Base-by-base conservation (phyloP, 2,888 invertebrate genomes). In the Cantharis rustica region DNA sequence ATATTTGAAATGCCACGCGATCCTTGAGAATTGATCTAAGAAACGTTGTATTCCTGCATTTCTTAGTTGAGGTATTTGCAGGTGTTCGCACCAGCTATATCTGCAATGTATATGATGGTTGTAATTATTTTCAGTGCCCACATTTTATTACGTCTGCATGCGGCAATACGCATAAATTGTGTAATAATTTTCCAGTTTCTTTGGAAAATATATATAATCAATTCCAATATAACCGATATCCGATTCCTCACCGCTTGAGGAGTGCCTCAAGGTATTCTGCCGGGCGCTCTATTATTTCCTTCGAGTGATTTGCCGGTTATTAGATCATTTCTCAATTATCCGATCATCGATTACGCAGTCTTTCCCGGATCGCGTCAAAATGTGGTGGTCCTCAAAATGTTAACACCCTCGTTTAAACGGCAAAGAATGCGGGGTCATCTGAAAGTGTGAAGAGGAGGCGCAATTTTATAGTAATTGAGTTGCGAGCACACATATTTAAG, bases 401-500 rank as follows among this genome's bases (percentile, higher is more conserved):
- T 13, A 31, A 13, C 13, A 31, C 11, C 31, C 31, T 31, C 11
- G 3, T 27, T 31, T 4, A 4, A 13, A 31, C 3, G 13, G 0
- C 11, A 2, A 31, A 31, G 4, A 13, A 11, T 31, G 31, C 11
- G 31, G 31, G 31, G 31, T 31, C 31, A 31, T 13, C 31, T 15
- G 13, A 66, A 23, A 66, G 9, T 1, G n/a, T 23, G 16, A 17
- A 17, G 20, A 64, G 20, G 23, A 20, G 13, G n/a, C 16, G 9
- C 64, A 66, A 66, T 16, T 72, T 70, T 16, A 64, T 64, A 31
- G 47, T 72, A 16, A 72, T 72, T 66, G 47, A 64, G 16, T 62
- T 63, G 47, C 64, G 26, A 27, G 66, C 66, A 72, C 66, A 72
- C 20, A 31, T 23, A 23, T 68, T 27, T 74, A 62, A 27, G 27